Percentiles rank a stretch among this genome's conserved stretches.
Conservation (phyloP, 2,113 vertebrate species). For the Entelurus aequoreus region DNA sequence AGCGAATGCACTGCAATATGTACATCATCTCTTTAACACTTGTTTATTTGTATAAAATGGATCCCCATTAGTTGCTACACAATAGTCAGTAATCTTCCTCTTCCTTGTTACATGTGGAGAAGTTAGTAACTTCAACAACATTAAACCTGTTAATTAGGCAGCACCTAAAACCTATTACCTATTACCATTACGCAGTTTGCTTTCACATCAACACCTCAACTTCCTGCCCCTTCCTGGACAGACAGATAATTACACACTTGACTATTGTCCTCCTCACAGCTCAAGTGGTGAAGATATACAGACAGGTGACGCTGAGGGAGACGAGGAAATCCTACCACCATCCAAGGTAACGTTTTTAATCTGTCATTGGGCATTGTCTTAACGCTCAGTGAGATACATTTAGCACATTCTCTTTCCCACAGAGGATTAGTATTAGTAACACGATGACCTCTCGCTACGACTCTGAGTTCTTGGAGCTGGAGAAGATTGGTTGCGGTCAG, state of each 20-base stretch:
- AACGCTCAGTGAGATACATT: no score
- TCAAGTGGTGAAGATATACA: constrained; percentile 95
- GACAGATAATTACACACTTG: constrained; percentile 2
- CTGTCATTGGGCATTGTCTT: not conserved
- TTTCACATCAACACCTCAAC: no score
- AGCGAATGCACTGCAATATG: constrained; percentile 91
- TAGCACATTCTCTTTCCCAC: constrained; percentile 3
- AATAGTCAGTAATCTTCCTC: no score
- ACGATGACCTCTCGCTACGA: constrained; percentile 89
- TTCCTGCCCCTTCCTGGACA: not conserved
- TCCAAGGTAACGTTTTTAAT: constrained; percentile 76
- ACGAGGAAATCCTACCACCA: constrained; percentile 85
- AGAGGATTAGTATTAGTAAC: constrained; percentile 95
- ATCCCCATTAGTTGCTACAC: no score
- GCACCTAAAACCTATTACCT: no score
- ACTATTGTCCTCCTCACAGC: constrained; percentile 59
- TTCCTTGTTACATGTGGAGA: no score
- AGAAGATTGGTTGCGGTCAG: constrained; percentile 90
- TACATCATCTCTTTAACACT: constrained; percentile 54
- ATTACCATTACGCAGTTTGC: no score
- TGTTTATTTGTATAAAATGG: not conserved
- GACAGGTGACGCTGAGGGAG: constrained; percentile 85
- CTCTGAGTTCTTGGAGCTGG: constrained; percentile 92
- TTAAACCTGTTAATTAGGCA: no score
- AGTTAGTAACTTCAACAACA: no score